These are phyloP conservation scores for Diachrysia chrysitis DNA, from an alignment of 2,888 invertebrate species.

Conservation along the genomic window DNA sequence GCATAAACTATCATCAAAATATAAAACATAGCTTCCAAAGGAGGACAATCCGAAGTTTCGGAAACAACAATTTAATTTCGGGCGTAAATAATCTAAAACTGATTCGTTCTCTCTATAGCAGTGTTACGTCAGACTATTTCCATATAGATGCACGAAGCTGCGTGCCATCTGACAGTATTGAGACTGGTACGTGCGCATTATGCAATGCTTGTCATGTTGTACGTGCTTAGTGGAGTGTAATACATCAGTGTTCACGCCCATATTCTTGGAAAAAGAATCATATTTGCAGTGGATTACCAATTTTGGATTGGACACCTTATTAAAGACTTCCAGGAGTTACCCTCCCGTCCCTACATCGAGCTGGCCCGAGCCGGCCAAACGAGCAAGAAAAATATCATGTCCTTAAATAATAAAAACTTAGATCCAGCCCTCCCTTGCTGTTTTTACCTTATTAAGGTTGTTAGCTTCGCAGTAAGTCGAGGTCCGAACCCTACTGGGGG, in stretches of 20 bases:
- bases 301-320: too few species aligned
- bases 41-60: background rate
- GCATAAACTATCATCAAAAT: background rate
- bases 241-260: background rate
- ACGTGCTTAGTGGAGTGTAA: background rate
- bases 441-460: too few species aligned
- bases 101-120: constrained; percentile 13
- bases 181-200: constrained; percentile 6
- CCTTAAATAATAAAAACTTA: too few species aligned
- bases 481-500: too few species aligned
- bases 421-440: too few species aligned
- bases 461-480: too few species aligned
- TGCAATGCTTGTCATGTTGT: background rate
- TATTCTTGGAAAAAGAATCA: background rate
- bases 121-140: constrained; percentile 17
- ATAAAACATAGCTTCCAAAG: background rate
- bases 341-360: too few species aligned
- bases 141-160: constrained; percentile 20
- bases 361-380: too few species aligned
- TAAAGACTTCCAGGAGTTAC: too few species aligned
- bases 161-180: constrained; percentile 27
- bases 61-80: constrained; percentile 4
- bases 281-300: too few species aligned
- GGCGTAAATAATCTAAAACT: constrained; percentile 10
- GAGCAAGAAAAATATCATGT: too few species aligned